Base-by-base conservation (phyloP, 2,888 invertebrate species). In the Agelastica alni region DNA sequence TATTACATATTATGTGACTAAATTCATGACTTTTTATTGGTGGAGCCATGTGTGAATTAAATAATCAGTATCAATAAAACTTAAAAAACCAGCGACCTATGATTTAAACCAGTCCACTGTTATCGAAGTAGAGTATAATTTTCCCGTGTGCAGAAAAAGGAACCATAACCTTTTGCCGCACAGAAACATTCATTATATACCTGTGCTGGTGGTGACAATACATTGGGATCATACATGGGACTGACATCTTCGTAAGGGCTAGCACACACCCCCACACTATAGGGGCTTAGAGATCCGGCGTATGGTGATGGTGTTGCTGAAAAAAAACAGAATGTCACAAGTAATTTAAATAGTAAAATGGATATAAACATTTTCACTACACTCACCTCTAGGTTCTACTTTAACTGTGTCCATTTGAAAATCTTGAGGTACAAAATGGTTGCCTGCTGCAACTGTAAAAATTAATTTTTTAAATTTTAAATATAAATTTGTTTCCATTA, bases 331-430 rank as follows among this genome's bases (percentile, higher is more conserved):
- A 41, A 28, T 18, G 4, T 16, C 34, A n/a, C n/a, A n/a, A n/a
- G n/a, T n/a, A n/a, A n/a, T 17, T 17, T 10, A 39, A 17, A n/a
- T 17, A 31, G 34, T 31, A 3, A 22, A 48, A 18, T 34, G 18
- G 22, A 22, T 22, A 22, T 5, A 22, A 22, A 22, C 4, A 22
- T 7, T 22, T 22, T 22, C 7, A 7, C 22, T 22, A 4, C 17
- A 58, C 45, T 63, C 70, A 77, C 76, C 76, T 69, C 72, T 68
- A n/a, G 77, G 76, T 66, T 77, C 77, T 9, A 66, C 65, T 67
- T 77, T 77, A 5, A 77, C 69, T n/a, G 64, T 53, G 20, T 71
- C 69, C 60, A 68, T 63, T 4, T 30, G 6, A 16, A 41, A 51
- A 52, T 36, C 18, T 13, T 18, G 3, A 7, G 20, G 13, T 6